phyloP scores from a whole-genome alignment of 2,888 invertebrate species.

The Archips crataeganus region DNA sequence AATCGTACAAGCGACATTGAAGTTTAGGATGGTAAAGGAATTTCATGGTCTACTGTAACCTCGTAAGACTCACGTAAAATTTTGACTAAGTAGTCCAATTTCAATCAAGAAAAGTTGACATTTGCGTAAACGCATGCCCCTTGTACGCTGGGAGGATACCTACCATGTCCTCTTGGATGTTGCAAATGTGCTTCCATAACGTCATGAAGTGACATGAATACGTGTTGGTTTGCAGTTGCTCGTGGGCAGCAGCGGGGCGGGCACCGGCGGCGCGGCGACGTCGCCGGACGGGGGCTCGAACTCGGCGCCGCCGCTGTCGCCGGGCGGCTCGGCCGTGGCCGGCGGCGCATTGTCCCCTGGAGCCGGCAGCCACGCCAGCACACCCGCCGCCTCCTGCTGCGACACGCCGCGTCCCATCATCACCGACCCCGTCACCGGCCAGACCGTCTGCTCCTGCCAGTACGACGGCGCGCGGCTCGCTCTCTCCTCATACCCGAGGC shows the following conservation, averaged over 20 bases:
- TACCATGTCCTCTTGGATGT: neutral
- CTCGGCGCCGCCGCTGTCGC: conserved; percentile 90
- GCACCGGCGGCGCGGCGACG: conserved; percentile 90
- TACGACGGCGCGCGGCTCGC: conserved; percentile 96
- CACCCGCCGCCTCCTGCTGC: conserved; percentile 90
- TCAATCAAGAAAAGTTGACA: too few relatives aligned
- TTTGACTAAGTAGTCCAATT: too few relatives aligned
- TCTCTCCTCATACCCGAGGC: conserved; percentile 91
- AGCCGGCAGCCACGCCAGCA: conserved; percentile 82
- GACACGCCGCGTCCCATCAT: conserved; percentile 96
- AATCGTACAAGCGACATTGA: too few relatives aligned
- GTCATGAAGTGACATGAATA: neutral
- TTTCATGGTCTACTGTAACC: too few relatives aligned
- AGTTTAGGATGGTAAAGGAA: too few relatives aligned
- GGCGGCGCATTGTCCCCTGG: conserved; percentile 87
- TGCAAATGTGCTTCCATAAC: neutral
- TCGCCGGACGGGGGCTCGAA: conserved; percentile 90
- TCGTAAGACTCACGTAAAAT: too few relatives aligned
- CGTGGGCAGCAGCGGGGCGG: conserved; percentile 91
- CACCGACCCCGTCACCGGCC: conserved; percentile 96
- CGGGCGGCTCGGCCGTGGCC: conserved; percentile 89
- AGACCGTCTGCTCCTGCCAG: conserved; percentile 97
- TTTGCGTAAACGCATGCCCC: too few relatives aligned
- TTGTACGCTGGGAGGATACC: too few relatives aligned
- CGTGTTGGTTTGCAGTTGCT: conserved; percentile 85